phyloP scores from a whole-genome alignment of 2,888 invertebrate genomes.

The Halocaridina rubra region DNA sequence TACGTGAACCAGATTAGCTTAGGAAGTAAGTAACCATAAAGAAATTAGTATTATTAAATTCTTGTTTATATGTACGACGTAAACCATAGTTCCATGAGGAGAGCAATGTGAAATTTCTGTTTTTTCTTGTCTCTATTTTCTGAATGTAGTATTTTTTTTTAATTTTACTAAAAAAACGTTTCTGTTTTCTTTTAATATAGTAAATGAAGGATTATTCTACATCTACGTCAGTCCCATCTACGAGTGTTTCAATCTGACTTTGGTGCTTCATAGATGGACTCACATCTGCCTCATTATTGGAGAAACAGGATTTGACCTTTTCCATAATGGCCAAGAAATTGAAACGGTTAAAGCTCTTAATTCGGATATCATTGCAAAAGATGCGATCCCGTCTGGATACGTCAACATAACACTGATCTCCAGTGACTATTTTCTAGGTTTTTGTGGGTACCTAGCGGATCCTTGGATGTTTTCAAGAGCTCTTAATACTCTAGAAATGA shows the following conservation, averaged over 20 bases:
- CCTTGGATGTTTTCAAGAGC: background rate
- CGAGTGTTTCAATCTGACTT: background rate
- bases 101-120: no score
- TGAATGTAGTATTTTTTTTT: no score
- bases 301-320: background rate
- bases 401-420: background rate
- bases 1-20: no score
- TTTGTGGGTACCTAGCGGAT: background rate
- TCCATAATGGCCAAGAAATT: background rate
- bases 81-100: no score
- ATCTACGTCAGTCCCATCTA: no score
- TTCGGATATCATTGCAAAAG: background rate
- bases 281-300: background rate
- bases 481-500: background rate
- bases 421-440: background rate
- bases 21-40: background rate
- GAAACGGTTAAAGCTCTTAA: background rate
- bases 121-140: no score
- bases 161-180: no score
- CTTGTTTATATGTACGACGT: no score
- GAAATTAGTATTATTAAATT: background rate
- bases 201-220: no score
- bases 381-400: background rate
- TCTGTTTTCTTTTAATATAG: no score
- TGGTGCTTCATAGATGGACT: background rate